These are phyloP conservation scores for Carollia perspicillata DNA, from an alignment of 2,113 vertebrate species.

Conservation along the genomic window DNA sequence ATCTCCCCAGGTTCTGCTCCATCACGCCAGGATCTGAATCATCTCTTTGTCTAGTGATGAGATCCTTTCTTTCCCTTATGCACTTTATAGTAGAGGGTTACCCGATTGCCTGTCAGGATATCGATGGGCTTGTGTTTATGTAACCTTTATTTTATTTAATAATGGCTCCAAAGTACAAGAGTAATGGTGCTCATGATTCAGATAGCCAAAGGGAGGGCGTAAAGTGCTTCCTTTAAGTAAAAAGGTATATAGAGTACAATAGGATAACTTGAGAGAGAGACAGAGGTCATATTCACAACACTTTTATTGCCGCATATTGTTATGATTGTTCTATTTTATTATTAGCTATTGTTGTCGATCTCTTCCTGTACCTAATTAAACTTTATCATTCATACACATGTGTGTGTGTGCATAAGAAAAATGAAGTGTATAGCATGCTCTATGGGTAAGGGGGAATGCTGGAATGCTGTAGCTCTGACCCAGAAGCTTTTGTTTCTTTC, in stretches of 20 bases:
- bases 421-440: too few species aligned
- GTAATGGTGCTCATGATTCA: neutral
- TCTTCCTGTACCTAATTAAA: neutral
- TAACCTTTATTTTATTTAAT: neutral
- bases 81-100: too few species aligned
- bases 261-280: neutral
- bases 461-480: neutral
- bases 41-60: rapidly evolving
- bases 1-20: too few species aligned
- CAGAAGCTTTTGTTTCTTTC: neutral
- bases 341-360: neutral
- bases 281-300: too few species aligned
- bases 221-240: neutral
- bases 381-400: neutral
- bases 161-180: neutral
- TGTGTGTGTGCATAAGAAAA: neutral
- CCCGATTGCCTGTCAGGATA: rapidly evolving
- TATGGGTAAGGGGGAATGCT: neutral
- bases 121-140: too few species aligned
- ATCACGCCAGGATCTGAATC: rapidly evolving
- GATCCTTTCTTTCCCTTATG: too few species aligned
- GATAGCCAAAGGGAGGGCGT: neutral
- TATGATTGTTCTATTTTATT: neutral
- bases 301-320: neutral
- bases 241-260: neutral